Percentiles rank a stretch among this genome's conserved stretches.
Evolutionary conservation across 1,140 invertebrate species (phyloP).

Genomic region (Muscidifurax raptorellus): DNA sequence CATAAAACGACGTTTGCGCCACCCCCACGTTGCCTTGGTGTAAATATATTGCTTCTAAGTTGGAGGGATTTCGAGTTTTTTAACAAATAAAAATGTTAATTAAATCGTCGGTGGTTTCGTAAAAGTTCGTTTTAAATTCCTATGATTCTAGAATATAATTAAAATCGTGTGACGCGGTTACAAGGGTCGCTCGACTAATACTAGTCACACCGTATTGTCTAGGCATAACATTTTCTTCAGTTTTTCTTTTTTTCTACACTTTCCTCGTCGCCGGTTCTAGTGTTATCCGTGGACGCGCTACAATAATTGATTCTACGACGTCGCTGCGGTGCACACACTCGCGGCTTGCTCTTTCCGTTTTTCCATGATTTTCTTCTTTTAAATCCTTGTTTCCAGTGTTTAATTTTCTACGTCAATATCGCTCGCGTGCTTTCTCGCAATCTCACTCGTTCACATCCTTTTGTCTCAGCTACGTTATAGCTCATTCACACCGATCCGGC

Average conservation of each 20-base stretch:
- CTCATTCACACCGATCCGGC: not conserved
- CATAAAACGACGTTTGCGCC: not conserved
- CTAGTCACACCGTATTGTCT: slow-evolving; percentile 63
- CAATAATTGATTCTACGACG: not conserved
- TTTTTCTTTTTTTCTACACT: slow-evolving; percentile 29
- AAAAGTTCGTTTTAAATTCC: slow-evolving; percentile 46
- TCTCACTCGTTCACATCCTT: slow-evolving; percentile 13
- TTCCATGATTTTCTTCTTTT: slow-evolving; percentile 26
- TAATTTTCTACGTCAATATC: slow-evolving; percentile 7
- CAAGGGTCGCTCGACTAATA: slow-evolving; percentile 58
- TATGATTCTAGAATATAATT: slow-evolving; percentile 52
- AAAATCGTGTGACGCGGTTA: slow-evolving; percentile 51
- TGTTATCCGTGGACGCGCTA: not conserved
- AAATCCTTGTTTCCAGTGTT: slow-evolving; percentile 2
- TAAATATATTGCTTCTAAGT: slow-evolving; percentile 35
- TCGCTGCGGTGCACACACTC: not conserved
- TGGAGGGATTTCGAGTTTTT: slow-evolving; percentile 16
- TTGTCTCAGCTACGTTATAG: slow-evolving; percentile 17
- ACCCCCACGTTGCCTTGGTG: not conserved
- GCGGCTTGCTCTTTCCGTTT: not conserved
- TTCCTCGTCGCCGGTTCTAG: not conserved
- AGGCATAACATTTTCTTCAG: slow-evolving; percentile 40
- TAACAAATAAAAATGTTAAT: slow-evolving; percentile 33
- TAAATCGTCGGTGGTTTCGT: slow-evolving; percentile 39
- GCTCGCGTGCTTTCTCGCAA: slow-evolving; percentile 14